Conservation (phyloP, 2,113 vertebrate genomes). For the Ellobius talpinus region DNA sequence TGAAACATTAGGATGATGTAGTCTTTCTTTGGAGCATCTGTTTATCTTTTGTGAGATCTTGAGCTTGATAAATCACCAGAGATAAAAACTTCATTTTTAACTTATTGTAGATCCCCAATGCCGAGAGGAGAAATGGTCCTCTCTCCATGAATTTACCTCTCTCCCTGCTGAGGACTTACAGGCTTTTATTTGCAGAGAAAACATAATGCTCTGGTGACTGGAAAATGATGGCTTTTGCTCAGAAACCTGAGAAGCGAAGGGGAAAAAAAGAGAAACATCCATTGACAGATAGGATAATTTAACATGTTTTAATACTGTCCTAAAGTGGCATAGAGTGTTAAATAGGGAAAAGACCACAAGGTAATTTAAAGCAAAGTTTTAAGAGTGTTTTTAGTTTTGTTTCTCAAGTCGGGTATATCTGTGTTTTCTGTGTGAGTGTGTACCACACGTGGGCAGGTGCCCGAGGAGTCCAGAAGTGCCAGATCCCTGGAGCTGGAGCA, state of each 20-base stretch:
- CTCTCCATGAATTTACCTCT: constrained; percentile 55
- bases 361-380: not conserved
- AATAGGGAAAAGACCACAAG: not conserved
- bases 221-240: constrained; percentile 67
- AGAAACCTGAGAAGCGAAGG: constrained; percentile 70
- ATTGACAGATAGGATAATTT: not conserved
- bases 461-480: not conserved
- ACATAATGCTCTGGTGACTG: constrained; percentile 68
- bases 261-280: not conserved
- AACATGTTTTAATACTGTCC: not conserved
- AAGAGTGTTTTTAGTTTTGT: not conserved
- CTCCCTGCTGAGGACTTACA: constrained; percentile 70
- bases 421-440: not conserved
- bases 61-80: constrained; percentile 80
- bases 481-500: not conserved
- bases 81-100: constrained; percentile 81
- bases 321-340: not conserved
- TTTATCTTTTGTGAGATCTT: constrained; percentile 79
- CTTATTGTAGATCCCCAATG: constrained; percentile 64
- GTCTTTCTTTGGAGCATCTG: constrained; percentile 70
- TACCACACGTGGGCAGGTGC: no score
- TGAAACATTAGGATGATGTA: constrained; percentile 71
- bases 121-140: constrained; percentile 68
- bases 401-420: not conserved
- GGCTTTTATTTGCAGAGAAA: constrained; percentile 79